phyloP scores from a whole-genome alignment of 2,797 vertebrate species.

The Pantherophis alleghaniensis region DNA sequence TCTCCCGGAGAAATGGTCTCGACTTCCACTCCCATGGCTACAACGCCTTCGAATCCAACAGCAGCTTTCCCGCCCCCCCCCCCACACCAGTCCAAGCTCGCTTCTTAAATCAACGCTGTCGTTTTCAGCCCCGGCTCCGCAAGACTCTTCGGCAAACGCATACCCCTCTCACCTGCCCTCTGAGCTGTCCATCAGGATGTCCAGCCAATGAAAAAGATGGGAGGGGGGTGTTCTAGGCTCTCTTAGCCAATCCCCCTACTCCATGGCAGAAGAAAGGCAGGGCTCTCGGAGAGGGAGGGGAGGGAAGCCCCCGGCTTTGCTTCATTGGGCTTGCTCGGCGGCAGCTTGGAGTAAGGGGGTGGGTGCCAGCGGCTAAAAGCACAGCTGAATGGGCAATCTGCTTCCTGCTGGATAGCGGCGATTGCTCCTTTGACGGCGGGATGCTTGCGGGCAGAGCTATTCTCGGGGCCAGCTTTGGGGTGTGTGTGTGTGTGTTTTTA shows the following conservation, averaged over 20 bases:
- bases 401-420: background rate
- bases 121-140: background rate
- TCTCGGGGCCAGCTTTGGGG: background rate
- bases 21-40: conserved; percentile 90
- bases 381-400: background rate
- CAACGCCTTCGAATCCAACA: conserved; percentile 27
- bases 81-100: background rate
- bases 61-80: background rate
- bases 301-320: background rate
- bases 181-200: conserved; percentile 46
- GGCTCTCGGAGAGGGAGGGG: conserved; percentile 12
- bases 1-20: conserved; percentile 95
- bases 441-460: background rate
- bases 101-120: background rate
- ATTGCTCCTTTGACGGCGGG: background rate
- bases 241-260: conserved; percentile 35
- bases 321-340: background rate
- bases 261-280: conserved; percentile 46
- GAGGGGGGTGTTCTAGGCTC: conserved; percentile 35
- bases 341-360: background rate
- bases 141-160: conserved; percentile 8
- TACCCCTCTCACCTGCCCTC: background rate
- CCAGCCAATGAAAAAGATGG: conserved; percentile 62
- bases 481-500: background rate
- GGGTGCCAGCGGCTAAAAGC: background rate